These are phyloP conservation scores for Silurus lanzhouensis DNA, from an alignment of 2,797 vertebrate genomes.

Conservation along the genomic window DNA sequence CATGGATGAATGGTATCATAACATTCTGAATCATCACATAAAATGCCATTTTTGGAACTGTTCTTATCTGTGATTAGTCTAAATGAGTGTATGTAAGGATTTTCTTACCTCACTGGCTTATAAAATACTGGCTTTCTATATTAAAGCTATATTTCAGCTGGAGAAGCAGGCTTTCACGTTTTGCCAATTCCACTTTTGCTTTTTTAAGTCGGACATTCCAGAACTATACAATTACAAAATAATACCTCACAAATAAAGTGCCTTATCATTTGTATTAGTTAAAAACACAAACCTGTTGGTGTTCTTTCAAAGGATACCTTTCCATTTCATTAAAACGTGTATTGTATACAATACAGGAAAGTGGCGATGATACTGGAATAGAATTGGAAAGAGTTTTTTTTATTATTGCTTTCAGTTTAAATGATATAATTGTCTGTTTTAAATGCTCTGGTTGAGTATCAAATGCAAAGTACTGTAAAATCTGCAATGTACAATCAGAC, in stretches of 20 bases:
- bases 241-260: conserved; percentile 23
- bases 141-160: not conserved
- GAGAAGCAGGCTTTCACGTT: not conserved
- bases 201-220: not conserved
- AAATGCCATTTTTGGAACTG: not conserved
- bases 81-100: not conserved
- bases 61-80: not conserved
- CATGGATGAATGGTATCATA: not conserved
- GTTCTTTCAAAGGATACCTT: not conserved
- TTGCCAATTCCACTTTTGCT: not conserved
- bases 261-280: not conserved
- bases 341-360: not conserved
- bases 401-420: not conserved
- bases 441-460: not conserved
- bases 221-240: not conserved
- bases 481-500: not conserved
- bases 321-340: not conserved
- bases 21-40: not conserved
- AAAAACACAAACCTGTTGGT: not conserved
- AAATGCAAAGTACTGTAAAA: not conserved
- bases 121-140: not conserved
- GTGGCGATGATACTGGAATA: not conserved
- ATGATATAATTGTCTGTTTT: not conserved
- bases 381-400: not conserved
- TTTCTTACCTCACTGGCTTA: not conserved